phyloP scores from a whole-genome alignment of 2,797 vertebrate genomes.

The Ctenochaetus hawaiiensis region DNA sequence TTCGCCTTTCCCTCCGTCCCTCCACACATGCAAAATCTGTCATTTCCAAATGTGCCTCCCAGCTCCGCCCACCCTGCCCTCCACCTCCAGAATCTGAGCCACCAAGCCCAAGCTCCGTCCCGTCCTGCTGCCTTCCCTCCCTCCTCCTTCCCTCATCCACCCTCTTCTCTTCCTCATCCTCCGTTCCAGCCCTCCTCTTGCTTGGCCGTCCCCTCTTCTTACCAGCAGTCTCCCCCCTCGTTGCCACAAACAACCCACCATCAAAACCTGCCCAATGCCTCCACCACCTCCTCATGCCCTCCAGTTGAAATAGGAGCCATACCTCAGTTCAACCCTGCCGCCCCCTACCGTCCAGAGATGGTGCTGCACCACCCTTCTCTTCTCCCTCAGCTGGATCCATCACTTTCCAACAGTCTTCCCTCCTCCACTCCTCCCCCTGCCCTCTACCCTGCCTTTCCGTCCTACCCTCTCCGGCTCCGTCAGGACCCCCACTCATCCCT shows the following conservation, averaged over 20 bases:
- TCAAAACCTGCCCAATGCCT: slow-evolving; percentile 63
- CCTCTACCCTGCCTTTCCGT: slow-evolving; percentile 81
- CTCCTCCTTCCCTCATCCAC: slow-evolving; percentile 64
- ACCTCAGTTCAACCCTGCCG: slow-evolving; percentile 73
- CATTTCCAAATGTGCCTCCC: slow-evolving; percentile 66
- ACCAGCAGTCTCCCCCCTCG: slow-evolving; percentile 54
- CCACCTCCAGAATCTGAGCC: slow-evolving; percentile 74
- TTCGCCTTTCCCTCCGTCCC: slow-evolving; percentile 69
- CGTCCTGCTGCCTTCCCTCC: slow-evolving; percentile 44
- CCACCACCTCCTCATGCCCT: slow-evolving; percentile 65
- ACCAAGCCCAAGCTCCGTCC: slow-evolving; percentile 66
- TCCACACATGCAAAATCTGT: slow-evolving; percentile 73
- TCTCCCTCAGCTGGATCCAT: slow-evolving; percentile 73
- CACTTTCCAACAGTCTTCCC: slow-evolving; percentile 60
- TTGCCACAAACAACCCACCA: slow-evolving; percentile 54
- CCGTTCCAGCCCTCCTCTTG: slow-evolving; percentile 69
- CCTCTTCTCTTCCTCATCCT: slow-evolving; percentile 68
- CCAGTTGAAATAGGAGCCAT: slow-evolving; percentile 72
- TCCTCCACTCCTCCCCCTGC: slow-evolving; percentile 66
- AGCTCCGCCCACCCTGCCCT: slow-evolving; percentile 58
- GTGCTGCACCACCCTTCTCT: slow-evolving; percentile 79
- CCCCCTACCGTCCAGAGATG: slow-evolving; percentile 81
- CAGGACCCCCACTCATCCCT: slow-evolving; percentile 87
- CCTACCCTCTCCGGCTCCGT: slow-evolving; percentile 85
- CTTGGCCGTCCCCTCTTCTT: slow-evolving; percentile 55